Evolutionary conservation across 2,888 invertebrate species (phyloP).

Genomic region (Agrotis segetum): DNA sequence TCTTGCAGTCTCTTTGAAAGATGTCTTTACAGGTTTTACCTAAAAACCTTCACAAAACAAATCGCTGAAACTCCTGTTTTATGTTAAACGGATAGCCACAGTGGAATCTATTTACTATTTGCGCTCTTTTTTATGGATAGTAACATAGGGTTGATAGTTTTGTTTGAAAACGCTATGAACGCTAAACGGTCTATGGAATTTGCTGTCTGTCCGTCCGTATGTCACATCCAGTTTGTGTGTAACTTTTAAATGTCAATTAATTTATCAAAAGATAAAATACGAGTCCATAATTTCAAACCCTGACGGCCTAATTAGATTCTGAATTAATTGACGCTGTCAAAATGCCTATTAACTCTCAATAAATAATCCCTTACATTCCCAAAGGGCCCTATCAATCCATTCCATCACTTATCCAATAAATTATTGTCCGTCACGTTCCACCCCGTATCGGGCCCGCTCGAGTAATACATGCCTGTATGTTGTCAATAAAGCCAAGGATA

Average conservation of each 20-base stretch:
- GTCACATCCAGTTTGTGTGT: too few relatives aligned
- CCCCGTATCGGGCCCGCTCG: conserved; percentile 9
- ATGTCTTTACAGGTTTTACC: conserved; percentile 14
- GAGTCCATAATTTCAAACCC: too few relatives aligned
- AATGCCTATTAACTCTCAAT: background rate
- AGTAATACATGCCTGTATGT: conserved; percentile 32
- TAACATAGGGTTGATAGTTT: conserved; percentile 6
- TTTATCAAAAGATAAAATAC: too few relatives aligned
- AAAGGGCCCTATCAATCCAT: conserved; percentile 40
- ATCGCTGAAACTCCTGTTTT: conserved; percentile 26
- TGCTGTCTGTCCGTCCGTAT: too few relatives aligned
- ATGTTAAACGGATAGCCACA: conserved; percentile 24
- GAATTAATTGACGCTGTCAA: too few relatives aligned
- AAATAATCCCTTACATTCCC: background rate
- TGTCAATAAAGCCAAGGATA: background rate
- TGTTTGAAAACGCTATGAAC: background rate
- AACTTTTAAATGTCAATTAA: too few relatives aligned
- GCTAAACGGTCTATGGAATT: too few relatives aligned
- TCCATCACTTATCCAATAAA: conserved; percentile 25
- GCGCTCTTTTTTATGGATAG: background rate
- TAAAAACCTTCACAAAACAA: conserved; percentile 22
- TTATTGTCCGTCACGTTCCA: background rate
- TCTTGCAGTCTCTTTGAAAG: conserved; percentile 9
- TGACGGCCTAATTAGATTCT: too few relatives aligned
- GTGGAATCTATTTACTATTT: conserved; percentile 41